Base-by-base conservation (phyloP, 2,113 vertebrate genomes). In the Stictonetta naevosa region DNA sequence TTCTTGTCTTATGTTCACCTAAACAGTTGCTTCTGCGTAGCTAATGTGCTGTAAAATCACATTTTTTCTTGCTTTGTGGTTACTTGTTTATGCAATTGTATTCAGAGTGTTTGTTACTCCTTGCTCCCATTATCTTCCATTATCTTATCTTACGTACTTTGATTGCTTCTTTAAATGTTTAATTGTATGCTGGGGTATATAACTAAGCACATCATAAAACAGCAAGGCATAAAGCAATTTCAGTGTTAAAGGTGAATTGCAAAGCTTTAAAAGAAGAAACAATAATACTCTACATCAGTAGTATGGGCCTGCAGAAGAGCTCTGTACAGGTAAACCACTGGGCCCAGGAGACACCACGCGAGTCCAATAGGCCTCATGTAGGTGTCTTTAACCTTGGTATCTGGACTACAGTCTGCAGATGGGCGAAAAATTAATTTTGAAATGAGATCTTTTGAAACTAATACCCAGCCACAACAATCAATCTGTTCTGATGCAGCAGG, bases 231-330 rank as follows among this genome's bases (percentile, higher is more conserved):
- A 85, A 91, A 63, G 67, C 55, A 14, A 19, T 81, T 87, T 95
- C 78, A 74, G 79, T 20, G 0, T 92, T 93, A 92, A 92, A 92
- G 82, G 87, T 67, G 50, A 73, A 91, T 34, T 88, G 75, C 95
- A 96, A 91, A 94, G 89, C 87, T 86, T 91, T 85, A 33, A 67
- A 87, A 77, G 33, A 87, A 83, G 20, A 62, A 79, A 36, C 50
- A 33, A 0, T 7, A 40, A 50, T 25, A 78, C 9, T 83, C 36
- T 55, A 4, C 20, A 33, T 63, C 36, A 64, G 4, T 26, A 53
- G 6, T 38, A 8, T 18, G 28, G 58, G 23, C 3, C 53, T 90
- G 31, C 4, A 46, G 46, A 33, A 53, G 31, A 46, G 50, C 11
- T 89, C 36, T 48, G 2, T 38, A 21, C 1, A 1, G 18, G 38